These are phyloP conservation scores for Aldabrachelys gigantea DNA, from an alignment of 2,113 vertebrate genomes.

Conservation along the genomic window DNA sequence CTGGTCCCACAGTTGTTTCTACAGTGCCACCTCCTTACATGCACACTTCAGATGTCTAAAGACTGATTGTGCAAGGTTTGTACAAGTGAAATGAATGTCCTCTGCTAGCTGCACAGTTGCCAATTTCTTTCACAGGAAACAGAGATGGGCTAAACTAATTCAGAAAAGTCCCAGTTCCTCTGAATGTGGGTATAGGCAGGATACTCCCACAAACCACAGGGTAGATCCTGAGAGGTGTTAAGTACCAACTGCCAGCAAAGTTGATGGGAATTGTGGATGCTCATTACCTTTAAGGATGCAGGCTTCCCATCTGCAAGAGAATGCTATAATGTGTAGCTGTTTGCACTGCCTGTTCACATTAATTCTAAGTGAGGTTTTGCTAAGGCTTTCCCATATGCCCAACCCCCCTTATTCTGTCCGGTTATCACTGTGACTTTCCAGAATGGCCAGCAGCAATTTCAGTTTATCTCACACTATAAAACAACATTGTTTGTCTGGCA, in stretches of 20 bases:
- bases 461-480: not conserved
- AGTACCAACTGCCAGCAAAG: not conserved
- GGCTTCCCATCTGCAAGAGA: not conserved
- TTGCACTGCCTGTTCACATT: not conserved
- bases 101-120: not conserved
- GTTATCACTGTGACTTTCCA: not conserved
- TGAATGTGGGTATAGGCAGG: not conserved
- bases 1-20: not conserved
- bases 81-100: not conserved
- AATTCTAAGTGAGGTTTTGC: not conserved
- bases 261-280: not conserved
- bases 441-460: not conserved
- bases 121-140: not conserved
- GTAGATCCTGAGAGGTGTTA: not conserved
- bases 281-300: fast-evolving
- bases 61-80: not conserved
- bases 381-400: not conserved
- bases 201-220: not conserved
- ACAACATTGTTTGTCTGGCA: fast-evolving
- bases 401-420: not conserved
- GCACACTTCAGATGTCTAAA: not conserved
- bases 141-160: not conserved
- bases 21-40: not conserved
- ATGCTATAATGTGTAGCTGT: not conserved
- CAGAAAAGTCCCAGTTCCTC: not conserved